phyloP scores from a whole-genome alignment of 2,113 vertebrate genomes.

The Anoura caudifer region DNA sequence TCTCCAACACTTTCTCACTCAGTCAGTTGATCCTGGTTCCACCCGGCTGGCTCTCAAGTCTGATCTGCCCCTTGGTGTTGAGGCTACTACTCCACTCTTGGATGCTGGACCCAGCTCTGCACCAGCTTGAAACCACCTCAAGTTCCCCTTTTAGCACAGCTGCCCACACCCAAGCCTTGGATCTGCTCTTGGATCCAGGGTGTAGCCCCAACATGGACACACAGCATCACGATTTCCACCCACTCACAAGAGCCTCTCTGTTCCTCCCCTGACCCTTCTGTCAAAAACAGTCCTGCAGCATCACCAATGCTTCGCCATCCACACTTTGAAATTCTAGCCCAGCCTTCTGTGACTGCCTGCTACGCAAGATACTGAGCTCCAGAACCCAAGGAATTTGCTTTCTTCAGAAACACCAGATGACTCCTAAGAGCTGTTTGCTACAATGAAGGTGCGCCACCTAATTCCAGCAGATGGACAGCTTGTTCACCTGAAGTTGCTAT shows the following conservation, averaged over 20 bases:
- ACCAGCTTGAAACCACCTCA: neutral
- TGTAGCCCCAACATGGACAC: neutral
- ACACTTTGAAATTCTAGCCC: neutral
- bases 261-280: neutral
- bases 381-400: neutral
- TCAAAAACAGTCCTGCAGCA: neutral
- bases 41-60: neutral
- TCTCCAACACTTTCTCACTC: neutral
- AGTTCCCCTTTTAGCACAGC: neutral
- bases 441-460: neutral
- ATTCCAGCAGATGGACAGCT: neutral
- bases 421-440: neutral
- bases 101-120: neutral
- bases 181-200: neutral
- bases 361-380: neutral
- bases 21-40: neutral
- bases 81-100: neutral
- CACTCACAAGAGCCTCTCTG: neutral
- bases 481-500: neutral
- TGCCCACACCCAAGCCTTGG: neutral
- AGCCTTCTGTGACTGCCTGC: neutral
- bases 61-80: neutral
- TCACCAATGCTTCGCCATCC: neutral
- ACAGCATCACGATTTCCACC: neutral
- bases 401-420: conserved; percentile 4